Evolutionary conservation across 2,113 vertebrate species (phyloP), one percentile per base, ranked within the genome.

Genomic region (Boulengeromyrus knoepffleri): DNA sequence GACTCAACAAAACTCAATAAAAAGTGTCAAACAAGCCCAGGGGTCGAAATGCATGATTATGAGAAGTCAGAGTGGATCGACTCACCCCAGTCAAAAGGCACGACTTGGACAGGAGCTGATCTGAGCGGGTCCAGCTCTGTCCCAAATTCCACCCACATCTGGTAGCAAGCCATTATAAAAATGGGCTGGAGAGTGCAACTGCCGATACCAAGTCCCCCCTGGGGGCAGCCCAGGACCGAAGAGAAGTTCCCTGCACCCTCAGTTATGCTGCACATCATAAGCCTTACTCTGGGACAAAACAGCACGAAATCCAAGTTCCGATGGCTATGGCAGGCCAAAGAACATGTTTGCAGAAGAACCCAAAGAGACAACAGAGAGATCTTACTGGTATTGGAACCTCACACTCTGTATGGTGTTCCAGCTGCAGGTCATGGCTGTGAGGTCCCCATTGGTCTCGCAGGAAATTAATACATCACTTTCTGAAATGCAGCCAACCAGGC

Each of bases 71-170:
- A 77, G 27, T 2, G 13, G 17, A 77, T 77, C 39, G 13, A 80
- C 97, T 91, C 96, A 99, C 99, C 97, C 50, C 97, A 94, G 77
- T 98, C 97, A 45, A 95, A 93, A 87, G 99, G 97, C 15, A 95
- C 91, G 0, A 99, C 90, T 93, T 97, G 98, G 1, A 93, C 56
- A 3, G 97, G 96, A 84, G 94, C 93, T 86, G 98, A 99, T 13
- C 95, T 92, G 87, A 99, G 93, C 0, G 94, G 96, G 39, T 96
- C 96, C 15, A 95, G 91, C 0, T 86, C 89, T 8, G 96, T 95
- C 3, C 94, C 90, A 27, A 97, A 93, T 85, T 97, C 97, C 66
- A 99, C 91, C 99, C 98, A 99, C 94, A 99, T 95, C 91, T 96
- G 97, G 36, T 99, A 97, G 91, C 97, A 98, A 90, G 95, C 97